A percentile compares a stretch with the other conserved stretches of the same genome.
These are phyloP conservation scores for Drosophila tristis DNA, from an alignment of 1,140 invertebrate species.

Conservation along the genomic window DNA sequence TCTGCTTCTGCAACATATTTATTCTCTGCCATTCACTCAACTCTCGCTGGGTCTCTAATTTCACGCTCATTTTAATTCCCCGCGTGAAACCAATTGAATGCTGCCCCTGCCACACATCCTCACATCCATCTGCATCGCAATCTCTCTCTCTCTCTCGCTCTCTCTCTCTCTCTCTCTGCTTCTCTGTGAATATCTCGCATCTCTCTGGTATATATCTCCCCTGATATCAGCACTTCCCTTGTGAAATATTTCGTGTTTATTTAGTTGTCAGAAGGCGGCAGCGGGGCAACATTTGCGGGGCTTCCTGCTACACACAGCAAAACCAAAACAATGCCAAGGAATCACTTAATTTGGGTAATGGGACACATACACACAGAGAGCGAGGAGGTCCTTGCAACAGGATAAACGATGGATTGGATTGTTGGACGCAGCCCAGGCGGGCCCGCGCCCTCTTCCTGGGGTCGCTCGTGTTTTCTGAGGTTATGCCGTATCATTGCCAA, in stretches of 20 bases:
- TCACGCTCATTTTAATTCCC: constrained; percentile 74
- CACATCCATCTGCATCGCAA: constrained; percentile 40
- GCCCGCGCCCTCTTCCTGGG: no score
- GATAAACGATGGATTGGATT: no score
- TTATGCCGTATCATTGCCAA: constrained; percentile 79
- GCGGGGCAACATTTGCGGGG: constrained; percentile 59
- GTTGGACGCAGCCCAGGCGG: no score
- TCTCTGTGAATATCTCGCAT: constrained; percentile 1
- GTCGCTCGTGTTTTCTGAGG: constrained; percentile 40
- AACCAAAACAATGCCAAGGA: constrained; percentile 79
- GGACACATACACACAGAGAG: constrained; percentile 47
- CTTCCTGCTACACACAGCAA: constrained; percentile 29
- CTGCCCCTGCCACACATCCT: constrained; percentile 17
- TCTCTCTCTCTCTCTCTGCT: background rate
- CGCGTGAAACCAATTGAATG: constrained; percentile 82
- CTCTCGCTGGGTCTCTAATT: constrained; percentile 47
- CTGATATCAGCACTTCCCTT: constrained; percentile 12
- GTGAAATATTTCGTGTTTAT: constrained; percentile 76
- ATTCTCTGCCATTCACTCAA: background rate
- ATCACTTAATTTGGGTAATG: constrained; percentile 84
- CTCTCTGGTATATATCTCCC: background rate
- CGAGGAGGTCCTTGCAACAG: no score
- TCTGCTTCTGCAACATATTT: no score
- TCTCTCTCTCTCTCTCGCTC: constrained; percentile 4
- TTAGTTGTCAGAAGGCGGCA: constrained; percentile 71